Conservation (phyloP, 2,888 invertebrate species). For the Dusona sp. region DNA sequence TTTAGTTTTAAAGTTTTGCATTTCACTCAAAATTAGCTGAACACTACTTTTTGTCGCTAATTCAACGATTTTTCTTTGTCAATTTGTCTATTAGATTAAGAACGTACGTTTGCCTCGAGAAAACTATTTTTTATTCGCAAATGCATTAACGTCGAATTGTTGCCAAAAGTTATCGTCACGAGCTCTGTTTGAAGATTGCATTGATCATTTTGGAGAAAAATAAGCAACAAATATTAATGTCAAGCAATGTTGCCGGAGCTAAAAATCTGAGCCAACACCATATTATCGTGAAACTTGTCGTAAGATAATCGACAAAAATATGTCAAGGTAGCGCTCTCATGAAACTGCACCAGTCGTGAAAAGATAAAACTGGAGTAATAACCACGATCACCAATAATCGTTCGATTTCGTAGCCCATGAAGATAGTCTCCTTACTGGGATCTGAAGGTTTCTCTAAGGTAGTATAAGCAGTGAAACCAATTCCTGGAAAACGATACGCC, state of each 20-base stretch:
- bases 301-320: neutral
- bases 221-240: neutral
- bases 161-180: neutral
- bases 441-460: constrained; percentile 12
- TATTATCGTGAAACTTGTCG: neutral
- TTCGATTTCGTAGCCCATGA: constrained; percentile 61
- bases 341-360: constrained; percentile 21
- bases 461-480: constrained; percentile 31
- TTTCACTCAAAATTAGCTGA: neutral
- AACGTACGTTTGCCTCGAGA: neutral
- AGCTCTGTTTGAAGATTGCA: neutral
- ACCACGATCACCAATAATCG: constrained; percentile 67
- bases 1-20: neutral
- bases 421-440: constrained; percentile 58
- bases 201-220: neutral
- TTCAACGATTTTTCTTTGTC: neutral
- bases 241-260: neutral
- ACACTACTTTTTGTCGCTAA: too few relatives aligned
- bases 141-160: neutral
- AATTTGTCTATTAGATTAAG: neutral
- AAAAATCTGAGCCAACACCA: neutral
- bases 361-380: constrained; percentile 30
- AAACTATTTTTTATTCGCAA: neutral
- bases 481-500: constrained; percentile 55
- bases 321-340: neutral